These are phyloP conservation scores for Anagyrus pseudococci DNA, from an alignment of 2,888 invertebrate genomes.

Conservation along the genomic window DNA sequence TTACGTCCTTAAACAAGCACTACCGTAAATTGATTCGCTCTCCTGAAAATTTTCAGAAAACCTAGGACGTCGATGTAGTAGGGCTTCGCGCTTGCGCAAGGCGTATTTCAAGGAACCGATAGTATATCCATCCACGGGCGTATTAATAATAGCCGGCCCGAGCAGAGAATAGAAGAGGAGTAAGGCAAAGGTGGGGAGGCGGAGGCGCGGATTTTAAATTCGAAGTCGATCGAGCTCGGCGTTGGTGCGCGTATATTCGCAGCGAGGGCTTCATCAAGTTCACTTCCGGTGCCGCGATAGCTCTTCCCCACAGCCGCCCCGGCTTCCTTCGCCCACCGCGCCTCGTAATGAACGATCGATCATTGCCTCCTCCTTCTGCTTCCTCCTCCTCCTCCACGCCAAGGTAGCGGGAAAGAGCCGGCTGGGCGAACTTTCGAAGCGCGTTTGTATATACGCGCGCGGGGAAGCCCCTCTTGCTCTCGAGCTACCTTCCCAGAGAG, in stretches of 20 bases:
- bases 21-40: too few species aligned
- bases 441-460: constrained; percentile 3
- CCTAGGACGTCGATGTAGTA: too few species aligned
- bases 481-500: too few species aligned
- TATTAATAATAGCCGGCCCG: too few species aligned
- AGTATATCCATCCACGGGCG: neutral
- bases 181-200: neutral
- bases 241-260: constrained; percentile 1
- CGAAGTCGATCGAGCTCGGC: constrained; percentile 12
- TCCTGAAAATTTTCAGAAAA: too few species aligned
- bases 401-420: neutral
- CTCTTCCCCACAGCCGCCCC: constrained; percentile 13
- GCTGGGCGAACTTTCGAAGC: constrained; percentile 7
- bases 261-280: constrained; percentile 28
- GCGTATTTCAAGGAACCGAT: constrained; percentile 7
- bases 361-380: constrained; percentile 8
- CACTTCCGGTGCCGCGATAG: constrained; percentile 26
- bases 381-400: neutral
- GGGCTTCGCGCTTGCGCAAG: neutral
- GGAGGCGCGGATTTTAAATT: constrained; percentile 22
- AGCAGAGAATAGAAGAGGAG: too few species aligned
- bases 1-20: too few species aligned
- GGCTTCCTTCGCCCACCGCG: constrained; percentile 4
- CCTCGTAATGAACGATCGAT: constrained; percentile 31
- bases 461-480: neutral